A percentile compares a stretch with the other conserved stretches of the same genome.
These are phyloP conservation scores for Pelobates fuscus DNA, from an alignment of 2,113 vertebrate species.

Conservation along the genomic window DNA sequence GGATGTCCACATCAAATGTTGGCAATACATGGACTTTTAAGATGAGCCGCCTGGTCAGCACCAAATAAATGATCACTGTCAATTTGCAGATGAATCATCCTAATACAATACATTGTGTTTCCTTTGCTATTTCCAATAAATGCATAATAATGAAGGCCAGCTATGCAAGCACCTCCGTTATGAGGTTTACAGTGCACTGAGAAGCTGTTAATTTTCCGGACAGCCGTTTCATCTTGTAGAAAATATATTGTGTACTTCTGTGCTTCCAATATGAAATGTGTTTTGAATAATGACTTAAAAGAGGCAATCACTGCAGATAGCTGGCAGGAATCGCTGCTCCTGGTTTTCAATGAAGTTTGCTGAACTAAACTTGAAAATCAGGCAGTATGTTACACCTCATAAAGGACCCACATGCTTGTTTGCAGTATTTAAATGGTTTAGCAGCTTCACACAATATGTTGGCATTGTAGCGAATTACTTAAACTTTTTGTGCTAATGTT, in stretches of 20 bases:
- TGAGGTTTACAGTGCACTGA: neutral
- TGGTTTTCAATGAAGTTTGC: neutral
- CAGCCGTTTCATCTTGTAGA: neutral
- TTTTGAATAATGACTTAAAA: constrained; percentile 9
- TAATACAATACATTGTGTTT: too few species aligned
- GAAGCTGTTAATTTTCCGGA: neutral
- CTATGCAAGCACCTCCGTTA: neutral
- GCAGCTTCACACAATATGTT: too few species aligned
- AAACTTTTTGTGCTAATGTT: too few species aligned
- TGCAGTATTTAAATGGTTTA: too few species aligned
- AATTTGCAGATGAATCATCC: too few species aligned
- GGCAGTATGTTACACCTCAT: too few species aligned
- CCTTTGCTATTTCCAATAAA: neutral
- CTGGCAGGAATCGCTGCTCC: neutral
- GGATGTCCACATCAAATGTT: too few species aligned
- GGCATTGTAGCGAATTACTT: too few species aligned
- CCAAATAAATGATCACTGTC: too few species aligned
- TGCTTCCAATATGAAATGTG: neutral
- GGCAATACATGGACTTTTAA: too few species aligned
- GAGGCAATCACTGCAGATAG: neutral
- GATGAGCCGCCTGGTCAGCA: too few species aligned
- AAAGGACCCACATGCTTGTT: too few species aligned
- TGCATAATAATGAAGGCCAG: neutral
- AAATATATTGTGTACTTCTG: neutral
- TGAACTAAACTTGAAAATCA: neutral